Conservation (phyloP, 2,797 vertebrate genomes). For the Xenentodon cancila region DNA sequence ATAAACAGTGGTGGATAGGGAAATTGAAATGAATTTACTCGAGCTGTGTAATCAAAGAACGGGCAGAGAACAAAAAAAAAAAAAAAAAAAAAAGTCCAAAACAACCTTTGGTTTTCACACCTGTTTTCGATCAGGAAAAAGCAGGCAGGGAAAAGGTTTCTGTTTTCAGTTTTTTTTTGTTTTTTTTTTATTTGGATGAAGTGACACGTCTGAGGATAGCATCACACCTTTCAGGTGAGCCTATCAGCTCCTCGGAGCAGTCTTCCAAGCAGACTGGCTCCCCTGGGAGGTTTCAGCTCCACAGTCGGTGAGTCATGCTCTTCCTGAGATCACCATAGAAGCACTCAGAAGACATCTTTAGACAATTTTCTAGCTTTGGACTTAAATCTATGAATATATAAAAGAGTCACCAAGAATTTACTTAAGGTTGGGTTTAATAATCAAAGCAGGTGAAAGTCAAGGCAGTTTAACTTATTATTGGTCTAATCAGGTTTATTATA, state of each 20-base stretch:
- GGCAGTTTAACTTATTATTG: too few species aligned
- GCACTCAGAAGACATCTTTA: constrained; percentile 34
- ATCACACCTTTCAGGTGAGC: constrained; percentile 70
- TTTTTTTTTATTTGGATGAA: constrained; percentile 50
- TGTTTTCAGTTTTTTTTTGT: too few species aligned
- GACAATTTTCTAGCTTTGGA: constrained; percentile 2
- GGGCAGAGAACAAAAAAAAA: constrained; percentile 46
- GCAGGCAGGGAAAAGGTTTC: constrained; percentile 36
- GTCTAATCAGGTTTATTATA: too few species aligned
- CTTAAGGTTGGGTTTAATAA: too few species aligned
- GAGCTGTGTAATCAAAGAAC: constrained; percentile 60
- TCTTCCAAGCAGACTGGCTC: constrained; percentile 68
- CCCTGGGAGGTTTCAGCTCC: constrained; percentile 53
- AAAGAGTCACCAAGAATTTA: too few species aligned
- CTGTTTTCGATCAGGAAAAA: constrained; percentile 25
- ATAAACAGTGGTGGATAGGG: too few species aligned
- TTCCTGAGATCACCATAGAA: constrained; percentile 47
- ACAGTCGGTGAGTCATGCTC: constrained; percentile 66
- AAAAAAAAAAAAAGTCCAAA: constrained; percentile 7
- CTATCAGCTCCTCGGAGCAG: constrained; percentile 68
- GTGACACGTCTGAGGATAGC: constrained; percentile 65
- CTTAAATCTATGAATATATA: not conserved
- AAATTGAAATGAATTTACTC: constrained; percentile 52
- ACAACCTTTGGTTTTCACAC: constrained; percentile 58
- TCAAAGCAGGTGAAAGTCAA: too few species aligned